Evolutionary conservation across 2,888 invertebrate species (phyloP).

Genomic region (Hymenopus coronatus): DNA sequence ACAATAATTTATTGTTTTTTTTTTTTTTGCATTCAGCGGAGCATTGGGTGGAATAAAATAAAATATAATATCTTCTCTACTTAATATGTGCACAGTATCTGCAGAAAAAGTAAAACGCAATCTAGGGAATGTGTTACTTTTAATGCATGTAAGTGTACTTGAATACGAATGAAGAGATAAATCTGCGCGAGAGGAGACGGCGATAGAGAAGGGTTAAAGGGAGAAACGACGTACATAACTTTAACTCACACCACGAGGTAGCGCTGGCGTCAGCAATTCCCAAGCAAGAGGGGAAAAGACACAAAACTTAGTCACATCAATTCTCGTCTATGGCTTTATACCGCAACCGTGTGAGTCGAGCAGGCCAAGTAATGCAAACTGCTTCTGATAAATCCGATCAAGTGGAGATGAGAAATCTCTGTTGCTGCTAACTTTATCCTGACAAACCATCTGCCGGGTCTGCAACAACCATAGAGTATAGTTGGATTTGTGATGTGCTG

Average conservation of each 20-base stretch:
- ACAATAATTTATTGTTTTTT: too few relatives aligned
- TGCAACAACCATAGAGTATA: too few relatives aligned
- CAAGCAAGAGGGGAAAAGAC: not conserved
- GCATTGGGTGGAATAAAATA: too few relatives aligned
- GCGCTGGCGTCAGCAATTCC: not conserved
- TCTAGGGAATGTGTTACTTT: not conserved
- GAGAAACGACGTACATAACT: not conserved
- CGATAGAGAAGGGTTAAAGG: not conserved
- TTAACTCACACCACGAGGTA: not conserved
- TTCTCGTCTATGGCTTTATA: not conserved
- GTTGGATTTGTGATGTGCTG: too few relatives aligned
- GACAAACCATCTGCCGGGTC: too few relatives aligned
- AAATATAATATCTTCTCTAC: too few relatives aligned
- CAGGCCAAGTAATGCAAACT: not conserved
- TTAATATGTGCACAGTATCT: not conserved
- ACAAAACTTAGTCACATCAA: slow-evolving; percentile 2
- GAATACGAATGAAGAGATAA: slow-evolving; percentile 25
- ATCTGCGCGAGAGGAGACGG: not conserved
- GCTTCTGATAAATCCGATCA: not conserved
- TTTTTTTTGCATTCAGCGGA: too few relatives aligned
- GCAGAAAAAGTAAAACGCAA: not conserved
- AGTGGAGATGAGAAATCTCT: not conserved
- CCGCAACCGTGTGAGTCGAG: not conserved
- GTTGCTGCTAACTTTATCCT: too few relatives aligned
- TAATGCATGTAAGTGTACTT: not conserved